phyloP scores from a whole-genome alignment of 2,797 vertebrate genomes.

The Mareca penelope region DNA sequence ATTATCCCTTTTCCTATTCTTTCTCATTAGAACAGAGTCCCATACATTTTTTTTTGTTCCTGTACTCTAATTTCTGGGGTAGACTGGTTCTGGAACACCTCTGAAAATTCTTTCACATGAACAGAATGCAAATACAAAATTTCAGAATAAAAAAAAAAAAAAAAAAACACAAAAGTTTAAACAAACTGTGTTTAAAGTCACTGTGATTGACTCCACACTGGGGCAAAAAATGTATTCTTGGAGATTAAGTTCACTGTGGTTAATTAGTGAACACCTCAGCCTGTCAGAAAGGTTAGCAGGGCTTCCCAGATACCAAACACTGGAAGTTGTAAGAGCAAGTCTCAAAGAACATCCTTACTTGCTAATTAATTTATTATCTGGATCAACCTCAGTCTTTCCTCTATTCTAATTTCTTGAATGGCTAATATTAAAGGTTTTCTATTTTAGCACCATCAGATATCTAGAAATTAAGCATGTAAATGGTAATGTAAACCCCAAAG shows the following conservation, averaged over 20 bases:
- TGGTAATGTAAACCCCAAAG: neutral
- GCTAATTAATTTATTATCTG: neutral
- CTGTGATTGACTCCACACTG: neutral
- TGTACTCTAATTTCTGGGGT: neutral
- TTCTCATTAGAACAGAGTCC: neutral
- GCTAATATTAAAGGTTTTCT: neutral
- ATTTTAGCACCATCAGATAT: neutral
- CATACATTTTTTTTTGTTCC: neutral
- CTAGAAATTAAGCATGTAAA: neutral
- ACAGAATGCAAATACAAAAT: neutral
- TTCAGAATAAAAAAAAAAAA: neutral
- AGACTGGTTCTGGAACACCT: neutral
- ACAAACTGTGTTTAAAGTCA: neutral
- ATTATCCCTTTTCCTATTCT: neutral
- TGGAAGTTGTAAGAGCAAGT: neutral
- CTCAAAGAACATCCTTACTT: neutral
- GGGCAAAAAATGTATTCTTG: neutral
- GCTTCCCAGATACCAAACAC: neutral
- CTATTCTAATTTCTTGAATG: neutral
- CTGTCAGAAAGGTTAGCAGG: neutral
- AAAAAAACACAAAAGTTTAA: neutral
- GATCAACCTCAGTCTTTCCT: neutral
- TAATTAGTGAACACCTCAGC: neutral
- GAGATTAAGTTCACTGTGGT: neutral
- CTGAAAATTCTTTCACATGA: neutral